Evolutionary conservation across 2,888 invertebrate species (phyloP), one percentile per base, ranked within the genome.

Genomic region (Eupsilia transversa): DNA sequence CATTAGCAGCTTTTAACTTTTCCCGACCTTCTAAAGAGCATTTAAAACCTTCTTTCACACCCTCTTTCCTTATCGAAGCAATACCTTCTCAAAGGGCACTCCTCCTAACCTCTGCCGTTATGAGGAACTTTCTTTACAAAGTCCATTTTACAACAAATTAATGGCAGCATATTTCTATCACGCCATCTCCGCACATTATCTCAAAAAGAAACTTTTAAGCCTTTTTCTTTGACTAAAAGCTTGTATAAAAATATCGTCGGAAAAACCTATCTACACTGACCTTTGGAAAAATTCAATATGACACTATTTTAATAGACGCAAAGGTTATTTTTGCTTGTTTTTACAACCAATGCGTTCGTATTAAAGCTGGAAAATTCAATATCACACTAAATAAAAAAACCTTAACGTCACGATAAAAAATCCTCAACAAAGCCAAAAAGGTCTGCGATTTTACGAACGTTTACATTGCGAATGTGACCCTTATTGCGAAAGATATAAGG

Each of bases 361-460:
- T 56, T 49, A 70, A 80, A 61, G 52, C 74, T 84, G 88, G 89
- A 56, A 72, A 70, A 52, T 81, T 67, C 80, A 74, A 80, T 88
- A 87, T 92, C 89, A 87, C 85, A 91, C 90, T 91, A 90, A 92
- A 93, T 92, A 93, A 92, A 91, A 93, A 91, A 91, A 89, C 92
- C 90, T 89, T 89, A 92, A 91, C 90, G 90, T 88, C 84, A 86
- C 92, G 91, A 93, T 93, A 93, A 93, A 92, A 92, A 93, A 89
- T 89, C 89, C 89, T 84, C 91, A 91, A 93, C 92, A 93, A 93
- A 93, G 91, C 88, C 89, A 81, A 87, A 89, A 89, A 89, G 86
- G 86, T 87, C 85, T 86, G 79, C 85, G 83, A 87, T 88, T 89
- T 89, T 87, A 72, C 79, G 72, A 76, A 74, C 80, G 82, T 79